Evolutionary conservation across 2,797 vertebrate species (phyloP).

Genomic region (Semotilus atromaculatus): DNA sequence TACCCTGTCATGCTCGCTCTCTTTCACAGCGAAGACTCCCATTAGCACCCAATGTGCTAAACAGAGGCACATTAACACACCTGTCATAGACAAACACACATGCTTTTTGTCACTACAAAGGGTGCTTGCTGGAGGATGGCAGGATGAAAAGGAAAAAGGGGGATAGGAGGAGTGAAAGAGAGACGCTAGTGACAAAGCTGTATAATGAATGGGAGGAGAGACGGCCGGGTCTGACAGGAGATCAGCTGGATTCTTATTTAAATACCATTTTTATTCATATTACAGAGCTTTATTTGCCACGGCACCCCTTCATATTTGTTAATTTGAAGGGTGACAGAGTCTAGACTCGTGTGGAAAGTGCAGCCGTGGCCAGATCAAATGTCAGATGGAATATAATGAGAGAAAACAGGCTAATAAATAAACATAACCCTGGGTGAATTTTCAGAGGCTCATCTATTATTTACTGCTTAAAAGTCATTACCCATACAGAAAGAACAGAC

Average conservation of each 20-base stretch:
- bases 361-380: conserved; percentile 38
- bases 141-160: conserved; percentile 28
- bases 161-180: conserved; percentile 30
- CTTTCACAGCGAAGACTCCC: conserved; percentile 35
- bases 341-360: conserved; percentile 41
- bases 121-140: neutral
- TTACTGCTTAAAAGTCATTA: conserved; percentile 45
- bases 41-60: conserved; percentile 61
- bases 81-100: conserved; percentile 49
- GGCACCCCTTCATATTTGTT: conserved; percentile 42
- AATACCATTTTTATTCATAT: conserved; percentile 55
- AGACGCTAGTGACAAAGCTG: conserved; percentile 39
- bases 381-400: conserved; percentile 45
- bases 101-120: conserved; percentile 46
- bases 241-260: conserved; percentile 58
- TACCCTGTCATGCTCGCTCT: conserved; percentile 48
- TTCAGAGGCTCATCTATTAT: conserved; percentile 46
- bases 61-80: conserved; percentile 54
- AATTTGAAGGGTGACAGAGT: conserved; percentile 45
- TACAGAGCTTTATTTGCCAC: conserved; percentile 38
- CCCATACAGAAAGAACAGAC: conserved; percentile 20
- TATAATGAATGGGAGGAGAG: conserved; percentile 43
- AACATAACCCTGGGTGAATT: conserved; percentile 33
- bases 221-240: conserved; percentile 41
- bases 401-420: conserved; percentile 49